Base-by-base conservation (phyloP, 92 coral and sea anemone species). In the Paramuricea clavata region DNA sequence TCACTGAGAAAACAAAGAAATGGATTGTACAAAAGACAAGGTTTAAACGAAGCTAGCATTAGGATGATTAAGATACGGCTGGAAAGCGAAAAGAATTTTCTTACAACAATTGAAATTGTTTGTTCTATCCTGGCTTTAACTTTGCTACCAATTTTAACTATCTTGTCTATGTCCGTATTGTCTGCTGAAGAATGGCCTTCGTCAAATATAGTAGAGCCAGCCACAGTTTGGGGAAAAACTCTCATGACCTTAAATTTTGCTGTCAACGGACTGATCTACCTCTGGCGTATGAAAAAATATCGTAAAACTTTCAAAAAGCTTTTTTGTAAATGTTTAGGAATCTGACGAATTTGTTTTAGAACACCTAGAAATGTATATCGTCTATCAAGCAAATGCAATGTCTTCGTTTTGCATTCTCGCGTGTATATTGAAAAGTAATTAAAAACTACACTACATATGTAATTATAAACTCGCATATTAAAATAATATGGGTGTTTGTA, bases 1-100 rank as follows among this genome's bases (percentile, higher is more conserved):
- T 70, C 76, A 23, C 21, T 70, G 25, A 70, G 76, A 26, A 70
- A 36, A 70, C 76, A 70, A 32, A 30, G 76, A 33, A 9, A 33
- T 11, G 23, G 23, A 4, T 19, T 70, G 11, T 19, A 32, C 27
- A 34, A 10, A 6, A 34, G 49, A 15, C 49, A 19, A 33, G 76
- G 30, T 42, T 6, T 30, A 23, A 70, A 10, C 76, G 76, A 15
- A n/a, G 23, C 15, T 13, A 21, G 26, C 64, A 56, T 15, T 15
- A 5, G 64, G 15, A 23, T 1, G 26, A 56, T 21, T 1, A n/a
- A 56, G 15, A 16, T 56, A 0, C 64, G 23, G 6, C 26, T 56
- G 64, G 7, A 56, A 17, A 56, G 15, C 26, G 64, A 56, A 23
- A 56, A 23, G 26, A n/a, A 1, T 5, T 56, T 56, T 23, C 64